phyloP scores from a whole-genome alignment of 2,888 invertebrate species.

The Caradrina clavipalpis region DNA sequence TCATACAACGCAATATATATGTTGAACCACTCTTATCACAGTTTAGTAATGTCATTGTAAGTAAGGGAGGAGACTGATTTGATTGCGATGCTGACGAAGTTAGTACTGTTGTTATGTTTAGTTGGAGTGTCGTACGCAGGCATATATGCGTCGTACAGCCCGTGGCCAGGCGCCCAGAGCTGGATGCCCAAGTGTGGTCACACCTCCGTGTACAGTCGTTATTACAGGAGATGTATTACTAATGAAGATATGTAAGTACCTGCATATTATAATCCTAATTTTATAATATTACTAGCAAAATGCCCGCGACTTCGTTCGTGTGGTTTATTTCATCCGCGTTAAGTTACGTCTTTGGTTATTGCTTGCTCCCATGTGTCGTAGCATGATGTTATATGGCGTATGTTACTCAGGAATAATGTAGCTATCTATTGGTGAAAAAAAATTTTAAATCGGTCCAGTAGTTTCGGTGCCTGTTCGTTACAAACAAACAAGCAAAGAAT shows the following conservation, averaged over 20 bases:
- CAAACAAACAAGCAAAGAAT: no score
- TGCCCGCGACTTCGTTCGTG: no score
- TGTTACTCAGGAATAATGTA: no score
- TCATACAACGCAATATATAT: background rate
- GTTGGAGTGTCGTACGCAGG: slow-evolving; percentile 1
- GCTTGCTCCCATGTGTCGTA: no score
- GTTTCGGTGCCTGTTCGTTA: no score
- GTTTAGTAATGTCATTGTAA: background rate
- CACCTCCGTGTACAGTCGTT: background rate
- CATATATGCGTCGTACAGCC: rapidly evolving
- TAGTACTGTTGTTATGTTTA: slow-evolving; percentile 20
- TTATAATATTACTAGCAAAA: no score
- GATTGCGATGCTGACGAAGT: slow-evolving; percentile 10
- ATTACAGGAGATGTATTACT: slow-evolving; percentile 7
- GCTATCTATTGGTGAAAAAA: no score
- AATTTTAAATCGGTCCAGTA: no score
- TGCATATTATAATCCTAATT: background rate
- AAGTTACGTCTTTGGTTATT: no score
- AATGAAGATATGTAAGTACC: background rate
- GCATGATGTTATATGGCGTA: no score
- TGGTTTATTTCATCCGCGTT: no score
- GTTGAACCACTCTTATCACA: background rate
- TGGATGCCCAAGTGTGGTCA: background rate
- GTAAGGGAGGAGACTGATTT: background rate
- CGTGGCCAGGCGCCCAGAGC: rapidly evolving